phyloP scores from a whole-genome alignment of 2,888 invertebrate species.

The Tinea pellionella region DNA sequence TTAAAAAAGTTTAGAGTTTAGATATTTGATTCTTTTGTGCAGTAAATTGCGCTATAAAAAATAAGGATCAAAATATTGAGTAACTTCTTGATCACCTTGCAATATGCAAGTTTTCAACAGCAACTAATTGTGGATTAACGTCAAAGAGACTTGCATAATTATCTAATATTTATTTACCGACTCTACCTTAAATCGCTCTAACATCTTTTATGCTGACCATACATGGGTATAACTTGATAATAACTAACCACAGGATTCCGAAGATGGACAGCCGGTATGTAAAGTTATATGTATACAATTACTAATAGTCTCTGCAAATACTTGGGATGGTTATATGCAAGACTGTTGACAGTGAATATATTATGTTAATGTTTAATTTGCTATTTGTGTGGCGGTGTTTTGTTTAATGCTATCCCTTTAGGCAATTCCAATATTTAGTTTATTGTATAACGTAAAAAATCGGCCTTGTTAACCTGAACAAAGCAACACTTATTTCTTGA shows the following conservation, averaged over 20 bases:
- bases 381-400: background rate
- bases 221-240: constrained; percentile 4
- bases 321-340: background rate
- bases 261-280: background rate
- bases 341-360: background rate
- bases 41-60: too few relatives aligned
- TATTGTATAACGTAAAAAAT: too few relatives aligned
- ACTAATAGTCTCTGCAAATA: constrained; percentile 12
- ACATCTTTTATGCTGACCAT: constrained; percentile 4
- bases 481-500: too few relatives aligned
- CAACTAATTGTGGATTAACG: background rate
- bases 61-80: background rate
- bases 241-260: constrained; percentile 1
- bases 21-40: too few relatives aligned
- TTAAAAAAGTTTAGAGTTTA: too few relatives aligned
- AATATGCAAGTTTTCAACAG: too few relatives aligned
- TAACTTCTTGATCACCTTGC: background rate
- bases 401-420: background rate
- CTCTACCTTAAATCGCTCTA: background rate
- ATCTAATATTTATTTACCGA: background rate
- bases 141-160: constrained; percentile 5
- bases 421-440: too few relatives aligned
- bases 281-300: background rate
- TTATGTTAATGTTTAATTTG: background rate
- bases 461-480: too few relatives aligned